Base-by-base conservation (phyloP, 2,888 invertebrate genomes). In the Norana najaformis region DNA sequence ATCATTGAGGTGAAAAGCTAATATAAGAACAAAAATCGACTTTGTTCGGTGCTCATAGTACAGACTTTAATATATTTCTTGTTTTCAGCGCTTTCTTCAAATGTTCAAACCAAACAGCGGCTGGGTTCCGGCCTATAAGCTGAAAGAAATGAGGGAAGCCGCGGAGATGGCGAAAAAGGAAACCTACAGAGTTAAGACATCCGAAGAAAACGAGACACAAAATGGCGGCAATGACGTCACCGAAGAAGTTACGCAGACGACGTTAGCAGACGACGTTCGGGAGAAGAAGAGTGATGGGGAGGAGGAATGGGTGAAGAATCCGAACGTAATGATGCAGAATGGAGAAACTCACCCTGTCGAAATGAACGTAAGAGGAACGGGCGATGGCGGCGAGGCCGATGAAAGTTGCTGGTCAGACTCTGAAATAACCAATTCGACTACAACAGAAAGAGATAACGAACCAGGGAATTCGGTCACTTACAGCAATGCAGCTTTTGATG, bases 41-140 rank as follows among this genome's bases (percentile, higher is more conserved):
- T 47, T 20, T 47, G 47, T 47, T 47, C 23, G 47, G 41, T n/a
- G n/a, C n/a, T n/a, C n/a, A n/a, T n/a, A n/a, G n/a, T 23, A 53
- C 13, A 69, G 69, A 8, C 16, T 69, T 8, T 6, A 30, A 30
- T n/a, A 30, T 69, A n/a, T 30, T 53, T 69, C 69, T 69, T 69
- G 6, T n/a, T n/a, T 89, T 53, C 89, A 90, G 90, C 88, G 90
- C 35, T 41, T 90, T 18, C n/a, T 37, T 88, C 88, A 90, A 34
- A 89, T 90, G 34, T 90, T 88, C 35, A 89, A 89, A 34, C 90
- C 90, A 23, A 38, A 88, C 16, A 69, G 82, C 20, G 38, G 37
- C 0, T 90, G 90, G 90, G 83, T 53, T 30, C 88, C 89, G 18
- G 39, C 88, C 30, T 88, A 88, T 39, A n/a, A 36, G 13, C 8